Evolutionary conservation across 2,797 vertebrate genomes (phyloP).

Genomic region (Chrosomus eos): DNA sequence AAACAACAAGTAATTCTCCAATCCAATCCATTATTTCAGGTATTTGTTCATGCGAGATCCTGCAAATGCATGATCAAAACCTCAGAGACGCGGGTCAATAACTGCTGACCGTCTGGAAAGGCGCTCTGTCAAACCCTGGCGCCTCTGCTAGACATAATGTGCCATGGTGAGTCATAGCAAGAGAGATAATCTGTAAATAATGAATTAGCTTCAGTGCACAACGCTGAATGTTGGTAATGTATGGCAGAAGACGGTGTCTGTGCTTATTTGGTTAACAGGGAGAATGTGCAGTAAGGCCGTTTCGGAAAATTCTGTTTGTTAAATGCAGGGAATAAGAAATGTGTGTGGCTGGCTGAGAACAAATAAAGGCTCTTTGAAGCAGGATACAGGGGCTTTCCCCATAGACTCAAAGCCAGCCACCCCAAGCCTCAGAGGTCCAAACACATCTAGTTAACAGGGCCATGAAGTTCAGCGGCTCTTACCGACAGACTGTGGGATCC

Average conservation of each 20-base stretch:
- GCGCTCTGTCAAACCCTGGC: conserved; percentile 64
- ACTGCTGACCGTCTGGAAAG: conserved; percentile 65
- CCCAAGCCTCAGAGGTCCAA: conserved; percentile 59
- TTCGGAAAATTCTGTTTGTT: conserved; percentile 35
- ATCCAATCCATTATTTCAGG: conserved; percentile 30
- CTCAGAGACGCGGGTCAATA: conserved; percentile 64
- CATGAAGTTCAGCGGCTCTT: conserved; percentile 59
- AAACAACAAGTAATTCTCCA: conserved; percentile 6
- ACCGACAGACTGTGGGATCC: conserved; percentile 62
- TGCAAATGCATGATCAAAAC: conserved; percentile 64
- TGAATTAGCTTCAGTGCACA: conserved; percentile 60
- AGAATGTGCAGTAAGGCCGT: conserved; percentile 21
- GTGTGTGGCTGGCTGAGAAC: conserved; percentile 39
- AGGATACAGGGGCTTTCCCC: conserved; percentile 57
- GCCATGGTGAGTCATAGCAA: conserved; percentile 64
- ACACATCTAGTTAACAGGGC: conserved; percentile 65
- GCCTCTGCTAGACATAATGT: conserved; percentile 65
- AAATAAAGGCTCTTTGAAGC: conserved; percentile 58
- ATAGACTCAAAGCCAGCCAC: conserved; percentile 53
- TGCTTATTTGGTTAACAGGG: conserved; percentile 39
- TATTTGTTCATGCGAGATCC: conserved; percentile 52
- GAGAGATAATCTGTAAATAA: conserved; percentile 66
- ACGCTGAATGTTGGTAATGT: conserved; percentile 51
- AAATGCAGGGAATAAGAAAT: conserved; percentile 44
- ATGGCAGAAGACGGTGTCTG: conserved; percentile 50